phyloP scores from a whole-genome alignment of 2,888 invertebrate genomes.

The Piscicola geometra region DNA sequence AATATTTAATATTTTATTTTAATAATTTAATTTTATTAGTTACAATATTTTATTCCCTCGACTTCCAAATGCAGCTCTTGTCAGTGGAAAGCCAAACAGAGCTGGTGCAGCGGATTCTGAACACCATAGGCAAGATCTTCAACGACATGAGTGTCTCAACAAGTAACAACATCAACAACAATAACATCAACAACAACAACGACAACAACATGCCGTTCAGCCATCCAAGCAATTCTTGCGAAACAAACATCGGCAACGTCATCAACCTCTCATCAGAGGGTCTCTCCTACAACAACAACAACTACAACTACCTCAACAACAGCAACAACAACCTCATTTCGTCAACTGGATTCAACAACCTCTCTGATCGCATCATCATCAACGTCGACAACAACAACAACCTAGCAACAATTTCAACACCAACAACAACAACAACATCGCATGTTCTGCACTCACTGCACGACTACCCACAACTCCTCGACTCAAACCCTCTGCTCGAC shows the following conservation, averaged over 20 bases:
- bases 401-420: neutral
- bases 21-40: too few species aligned
- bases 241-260: neutral
- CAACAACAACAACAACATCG: neutral
- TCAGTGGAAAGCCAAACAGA: constrained; percentile 4
- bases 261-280: constrained; percentile 1
- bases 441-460: neutral
- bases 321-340: constrained; percentile 2
- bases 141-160: neutral
- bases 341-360: neutral
- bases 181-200: neutral
- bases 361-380: constrained; percentile 4
- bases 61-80: neutral
- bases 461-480: neutral
- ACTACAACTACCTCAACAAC: neutral
- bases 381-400: constrained; percentile 1
- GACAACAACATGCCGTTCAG: neutral
- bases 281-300: neutral
- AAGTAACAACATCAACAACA: neutral
- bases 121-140: constrained; percentile 5
- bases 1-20: neutral
- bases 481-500: neutral
- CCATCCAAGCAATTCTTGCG: neutral
- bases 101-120: neutral
- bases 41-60: too few species aligned